A percentile compares a stretch with the other conserved stretches of the same genome.
phyloP scores from a whole-genome alignment of 2,888 invertebrate species.

The Ashinkailepas kermadecensis region DNA sequence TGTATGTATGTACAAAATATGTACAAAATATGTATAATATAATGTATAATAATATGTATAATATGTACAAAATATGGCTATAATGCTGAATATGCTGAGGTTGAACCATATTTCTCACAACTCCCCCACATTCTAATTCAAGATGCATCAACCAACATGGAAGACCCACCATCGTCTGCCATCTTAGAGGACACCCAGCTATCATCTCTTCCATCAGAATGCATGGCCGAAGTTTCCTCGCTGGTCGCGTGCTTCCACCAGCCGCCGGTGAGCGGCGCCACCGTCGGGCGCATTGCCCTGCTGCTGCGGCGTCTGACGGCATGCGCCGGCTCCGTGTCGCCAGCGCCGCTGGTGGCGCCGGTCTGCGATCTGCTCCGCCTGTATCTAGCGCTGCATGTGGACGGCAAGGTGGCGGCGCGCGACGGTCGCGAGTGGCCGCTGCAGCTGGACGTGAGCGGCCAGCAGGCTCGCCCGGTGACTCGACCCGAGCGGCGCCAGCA shows the following conservation, averaged over 20 bases:
- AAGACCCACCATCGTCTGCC: too few relatives aligned
- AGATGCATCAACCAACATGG: too few relatives aligned
- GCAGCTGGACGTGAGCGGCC: neutral
- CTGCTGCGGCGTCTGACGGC: neutral
- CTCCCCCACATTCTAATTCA: too few relatives aligned
- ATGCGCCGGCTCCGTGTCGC: neutral
- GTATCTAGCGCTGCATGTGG: neutral
- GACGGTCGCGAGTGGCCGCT: neutral
- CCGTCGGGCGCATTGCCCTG: neutral
- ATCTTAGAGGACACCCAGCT: neutral
- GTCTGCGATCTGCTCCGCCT: neutral
- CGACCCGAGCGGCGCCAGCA: neutral
- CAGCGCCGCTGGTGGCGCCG: neutral
- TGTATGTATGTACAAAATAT: too few relatives aligned
- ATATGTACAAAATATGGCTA: too few relatives aligned
- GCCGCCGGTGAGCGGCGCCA: neutral
- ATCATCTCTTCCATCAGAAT: neutral
- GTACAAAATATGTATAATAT: too few relatives aligned
- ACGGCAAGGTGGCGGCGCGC: neutral
- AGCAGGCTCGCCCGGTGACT: neutral
- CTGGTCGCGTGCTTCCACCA: neutral
- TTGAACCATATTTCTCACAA: too few relatives aligned
- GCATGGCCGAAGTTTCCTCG: neutral
- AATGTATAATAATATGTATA: too few relatives aligned
- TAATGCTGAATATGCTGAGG: too few relatives aligned